These are phyloP conservation scores for Penaeus monodon DNA, from an alignment of 2,888 invertebrate species.

Conservation along the genomic window DNA sequence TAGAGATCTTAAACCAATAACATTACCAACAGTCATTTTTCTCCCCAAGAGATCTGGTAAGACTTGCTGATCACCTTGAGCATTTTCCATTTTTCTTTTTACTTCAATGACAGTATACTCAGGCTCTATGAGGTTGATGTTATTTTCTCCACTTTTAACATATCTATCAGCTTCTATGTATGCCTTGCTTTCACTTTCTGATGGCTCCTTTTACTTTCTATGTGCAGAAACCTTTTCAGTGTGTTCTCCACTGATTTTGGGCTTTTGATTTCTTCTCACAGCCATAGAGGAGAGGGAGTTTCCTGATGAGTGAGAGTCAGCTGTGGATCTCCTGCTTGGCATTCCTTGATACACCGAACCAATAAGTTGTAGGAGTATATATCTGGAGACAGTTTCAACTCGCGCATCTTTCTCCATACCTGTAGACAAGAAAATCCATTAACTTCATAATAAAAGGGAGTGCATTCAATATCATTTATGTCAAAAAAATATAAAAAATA, in stretches of 20 bases:
- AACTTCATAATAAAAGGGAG: background rate
- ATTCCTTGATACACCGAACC: constrained; percentile 83
- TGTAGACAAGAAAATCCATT: constrained; percentile 66
- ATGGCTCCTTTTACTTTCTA: background rate
- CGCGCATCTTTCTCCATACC: constrained; percentile 87
- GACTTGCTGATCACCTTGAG: background rate
- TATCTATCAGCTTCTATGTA: background rate
- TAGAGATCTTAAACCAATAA: constrained; percentile 38
- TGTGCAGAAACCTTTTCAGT: too few relatives aligned
- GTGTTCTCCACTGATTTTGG: too few relatives aligned
- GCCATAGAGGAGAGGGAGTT: background rate
- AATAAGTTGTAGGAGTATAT: constrained; percentile 85
- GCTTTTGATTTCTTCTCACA: background rate
- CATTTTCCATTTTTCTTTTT: background rate
- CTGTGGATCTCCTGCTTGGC: constrained; percentile 78
- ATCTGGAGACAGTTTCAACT: constrained; percentile 77
- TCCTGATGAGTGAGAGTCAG: constrained; percentile 46
- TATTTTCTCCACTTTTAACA: background rate
- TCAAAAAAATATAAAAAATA: constrained; percentile 9
- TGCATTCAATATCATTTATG: background rate
- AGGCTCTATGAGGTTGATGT: background rate
- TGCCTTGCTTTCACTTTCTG: constrained; percentile 18
- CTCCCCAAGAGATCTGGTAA: constrained; percentile 46
- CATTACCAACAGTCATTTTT: constrained; percentile 23
- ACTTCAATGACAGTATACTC: background rate